These are phyloP conservation scores for Octomys mimax DNA, from an alignment of 2,797 vertebrate genomes.

Conservation along the genomic window DNA sequence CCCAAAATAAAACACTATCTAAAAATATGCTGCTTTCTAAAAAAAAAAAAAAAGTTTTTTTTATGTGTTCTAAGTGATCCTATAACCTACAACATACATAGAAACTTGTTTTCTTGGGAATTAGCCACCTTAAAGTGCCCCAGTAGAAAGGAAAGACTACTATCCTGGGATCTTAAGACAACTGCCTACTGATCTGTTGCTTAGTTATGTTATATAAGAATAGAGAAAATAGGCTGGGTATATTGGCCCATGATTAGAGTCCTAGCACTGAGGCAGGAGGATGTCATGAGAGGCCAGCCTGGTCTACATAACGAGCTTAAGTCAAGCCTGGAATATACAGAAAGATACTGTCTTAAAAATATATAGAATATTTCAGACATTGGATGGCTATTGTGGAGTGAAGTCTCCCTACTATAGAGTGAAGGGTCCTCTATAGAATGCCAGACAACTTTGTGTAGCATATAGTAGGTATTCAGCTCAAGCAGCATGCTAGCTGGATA, in stretches of 20 bases:
- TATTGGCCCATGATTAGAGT: neutral
- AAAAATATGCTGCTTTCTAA: constrained; percentile 32
- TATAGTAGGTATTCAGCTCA: constrained; percentile 21
- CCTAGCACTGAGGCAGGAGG: neutral
- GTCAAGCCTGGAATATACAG: neutral
- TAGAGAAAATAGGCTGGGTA: neutral
- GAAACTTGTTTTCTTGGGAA: constrained; percentile 26
- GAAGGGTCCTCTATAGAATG: neutral
- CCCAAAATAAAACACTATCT: neutral
- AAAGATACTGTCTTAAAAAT: neutral
- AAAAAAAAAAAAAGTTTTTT: neutral
- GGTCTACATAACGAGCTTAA: neutral
- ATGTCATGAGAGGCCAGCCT: neutral
- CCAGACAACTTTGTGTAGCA: neutral
- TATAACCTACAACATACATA: constrained; percentile 21
- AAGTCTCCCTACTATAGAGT: neutral
- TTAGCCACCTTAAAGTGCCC: constrained; percentile 5
- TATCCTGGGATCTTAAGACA: constrained; percentile 19
- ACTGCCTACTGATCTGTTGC: neutral
- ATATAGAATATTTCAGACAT: neutral
- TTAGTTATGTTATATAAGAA: neutral
- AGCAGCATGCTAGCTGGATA: neutral
- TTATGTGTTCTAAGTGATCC: neutral
- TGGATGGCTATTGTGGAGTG: neutral
- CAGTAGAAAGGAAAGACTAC: neutral